These are phyloP conservation scores for Fregetta grallaria DNA, from an alignment of 2,113 vertebrate genomes.

Conservation along the genomic window DNA sequence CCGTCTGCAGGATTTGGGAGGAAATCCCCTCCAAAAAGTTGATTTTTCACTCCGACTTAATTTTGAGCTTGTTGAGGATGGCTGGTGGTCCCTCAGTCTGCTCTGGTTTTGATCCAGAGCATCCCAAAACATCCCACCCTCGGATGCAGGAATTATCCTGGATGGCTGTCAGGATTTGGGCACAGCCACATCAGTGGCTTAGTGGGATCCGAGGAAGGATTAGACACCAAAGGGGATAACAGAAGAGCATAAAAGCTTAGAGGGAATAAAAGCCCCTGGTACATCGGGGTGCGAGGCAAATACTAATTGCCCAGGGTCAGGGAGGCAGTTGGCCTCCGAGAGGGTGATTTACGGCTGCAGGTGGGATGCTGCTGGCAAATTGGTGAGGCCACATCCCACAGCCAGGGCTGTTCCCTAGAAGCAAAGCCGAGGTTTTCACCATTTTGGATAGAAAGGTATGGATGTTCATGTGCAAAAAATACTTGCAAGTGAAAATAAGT, in stretches of 20 bases:
- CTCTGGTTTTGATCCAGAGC: background rate
- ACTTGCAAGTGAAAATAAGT: background rate
- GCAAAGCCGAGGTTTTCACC: background rate
- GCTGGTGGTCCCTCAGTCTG: background rate
- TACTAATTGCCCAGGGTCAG: background rate
- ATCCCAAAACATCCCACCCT: background rate
- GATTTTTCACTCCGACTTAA: slow-evolving; percentile 35
- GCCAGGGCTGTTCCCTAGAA: background rate
- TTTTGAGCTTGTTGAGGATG: background rate
- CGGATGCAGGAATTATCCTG: background rate
- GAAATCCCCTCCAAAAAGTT: background rate
- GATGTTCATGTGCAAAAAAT: background rate
- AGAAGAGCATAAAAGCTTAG: background rate
- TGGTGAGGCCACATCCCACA: background rate
- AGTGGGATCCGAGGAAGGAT: background rate
- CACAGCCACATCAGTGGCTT: background rate
- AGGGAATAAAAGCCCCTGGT: background rate
- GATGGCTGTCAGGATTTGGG: background rate
- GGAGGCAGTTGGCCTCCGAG: background rate
- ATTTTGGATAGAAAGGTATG: background rate
- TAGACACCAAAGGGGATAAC: slow-evolving; percentile 19
- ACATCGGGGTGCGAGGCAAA: background rate
- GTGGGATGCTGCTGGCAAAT: background rate
- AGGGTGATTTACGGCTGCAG: background rate
- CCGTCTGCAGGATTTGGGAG: slow-evolving; percentile 8